A percentile compares a stretch with the other conserved stretches of the same genome.
These are phyloP conservation scores for Temnothorax ravouxi DNA, from an alignment of 2,888 invertebrate genomes.

Conservation along the genomic window DNA sequence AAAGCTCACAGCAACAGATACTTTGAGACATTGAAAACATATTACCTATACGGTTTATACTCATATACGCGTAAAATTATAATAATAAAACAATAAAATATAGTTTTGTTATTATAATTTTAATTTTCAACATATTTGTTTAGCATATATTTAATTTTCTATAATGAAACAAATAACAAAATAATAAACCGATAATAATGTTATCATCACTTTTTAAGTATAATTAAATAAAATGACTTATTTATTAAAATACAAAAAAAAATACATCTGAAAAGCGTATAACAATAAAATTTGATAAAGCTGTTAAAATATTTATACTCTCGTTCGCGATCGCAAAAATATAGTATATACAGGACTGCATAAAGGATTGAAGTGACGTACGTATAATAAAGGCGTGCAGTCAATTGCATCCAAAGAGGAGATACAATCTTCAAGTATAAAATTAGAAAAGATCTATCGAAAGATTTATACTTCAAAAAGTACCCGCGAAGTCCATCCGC, in stretches of 20 bases:
- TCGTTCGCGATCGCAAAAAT: background rate
- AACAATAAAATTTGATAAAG: slow-evolving; percentile 24
- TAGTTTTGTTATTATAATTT: slow-evolving; percentile 5
- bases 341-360: background rate
- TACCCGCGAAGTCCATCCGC: background rate
- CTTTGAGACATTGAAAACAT: background rate
- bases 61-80: background rate
- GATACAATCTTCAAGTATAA: slow-evolving; percentile 34
- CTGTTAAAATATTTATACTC: slow-evolving; percentile 18
- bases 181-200: background rate
- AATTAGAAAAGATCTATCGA: slow-evolving; percentile 50
- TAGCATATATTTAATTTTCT: background rate
- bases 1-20: slow-evolving; percentile 2
- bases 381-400: background rate
- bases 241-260: slow-evolving; percentile 14
- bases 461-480: slow-evolving; percentile 14
- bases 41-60: background rate
- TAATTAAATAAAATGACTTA: background rate
- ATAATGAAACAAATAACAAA: slow-evolving; percentile 8
- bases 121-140: slow-evolving; percentile 3
- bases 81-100: slow-evolving; percentile 10
- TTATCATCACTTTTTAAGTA: background rate
- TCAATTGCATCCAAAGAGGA: background rate
- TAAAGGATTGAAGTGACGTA: background rate
- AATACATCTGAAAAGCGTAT: slow-evolving; percentile 4